Conservation (phyloP, 2,113 vertebrate species). For the Ia io region DNA sequence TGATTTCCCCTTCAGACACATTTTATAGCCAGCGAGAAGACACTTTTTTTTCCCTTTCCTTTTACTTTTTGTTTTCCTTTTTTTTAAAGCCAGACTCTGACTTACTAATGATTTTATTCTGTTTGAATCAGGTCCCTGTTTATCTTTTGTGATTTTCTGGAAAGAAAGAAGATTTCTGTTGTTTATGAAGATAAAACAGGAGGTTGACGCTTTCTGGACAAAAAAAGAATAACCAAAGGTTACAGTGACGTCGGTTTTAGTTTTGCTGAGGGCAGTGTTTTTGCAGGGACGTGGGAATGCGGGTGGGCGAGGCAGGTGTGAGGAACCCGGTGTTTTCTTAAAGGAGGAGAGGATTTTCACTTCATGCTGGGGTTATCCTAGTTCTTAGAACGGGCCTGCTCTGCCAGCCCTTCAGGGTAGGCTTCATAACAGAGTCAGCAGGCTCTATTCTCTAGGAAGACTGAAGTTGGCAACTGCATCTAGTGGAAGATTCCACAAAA, state of each 20-base stretch:
- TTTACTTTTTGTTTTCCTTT: background rate
- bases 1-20: background rate
- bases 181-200: constrained; percentile 28
- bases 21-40: background rate
- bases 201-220: background rate
- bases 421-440: constrained; percentile 48
- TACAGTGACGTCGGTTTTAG: background rate
- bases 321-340: background rate
- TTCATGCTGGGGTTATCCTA: background rate
- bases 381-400: background rate
- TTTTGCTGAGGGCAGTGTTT: background rate
- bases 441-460: constrained; percentile 55
- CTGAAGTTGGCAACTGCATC: constrained; percentile 55
- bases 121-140: constrained; percentile 29
- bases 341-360: background rate
- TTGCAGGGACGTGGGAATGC: too few species aligned
- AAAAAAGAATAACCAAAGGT: constrained; percentile 24
- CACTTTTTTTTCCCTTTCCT: background rate
- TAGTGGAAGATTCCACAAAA: constrained; percentile 65
- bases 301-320: background rate
- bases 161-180: background rate
- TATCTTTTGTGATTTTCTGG: constrained; percentile 30
- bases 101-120: constrained; percentile 36
- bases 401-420: background rate
- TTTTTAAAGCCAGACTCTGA: background rate